Base-by-base conservation (phyloP, 2,797 vertebrate genomes). In the Moxostoma hubbsi region DNA sequence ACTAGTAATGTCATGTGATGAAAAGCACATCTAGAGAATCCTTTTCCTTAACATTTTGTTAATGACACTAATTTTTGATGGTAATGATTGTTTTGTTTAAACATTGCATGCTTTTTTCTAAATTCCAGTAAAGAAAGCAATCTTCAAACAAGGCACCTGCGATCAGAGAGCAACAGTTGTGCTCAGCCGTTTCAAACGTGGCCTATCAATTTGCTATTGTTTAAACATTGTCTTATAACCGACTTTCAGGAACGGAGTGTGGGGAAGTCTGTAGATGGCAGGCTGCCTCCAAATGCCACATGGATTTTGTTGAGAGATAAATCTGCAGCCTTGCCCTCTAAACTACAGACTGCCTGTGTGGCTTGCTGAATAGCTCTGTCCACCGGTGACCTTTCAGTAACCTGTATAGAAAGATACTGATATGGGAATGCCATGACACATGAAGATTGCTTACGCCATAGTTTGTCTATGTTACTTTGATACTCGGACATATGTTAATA, bases 251-350 rank as follows among this genome's bases (percentile, higher is more conserved):
- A 71, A 57, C 45, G 46, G 64, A 79, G 58, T 76, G 62, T 80
- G 82, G 62, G 61, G 67, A 67, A 71, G 75, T 81, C 51, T 69
- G 47, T 70, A 68, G 18, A 58, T 70, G 75, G 49, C 62, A 80
- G 64, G 36, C 53, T 55, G 50, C 46, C 68, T 70, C 47, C 69
- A 80, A 80, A 83, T 83, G 80, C 57, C 73, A 81, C 55, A 47
- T 53, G 66, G 55, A 78, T 75, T 74, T 70, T 79, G 18, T 75
- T 55, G 81, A 64, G 43, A 77, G 73, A 83, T 72, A 76, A 77
- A 80, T 15, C 53, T 15, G 50, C 24, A 63, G 51, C 51, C 43
- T 10, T 66, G 45, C 8, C 24, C 75, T 73, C 54, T 71, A 68
- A 68, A 57, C 73, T 70, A 75, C 65, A 69, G n/a, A 46, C 43